Percentiles rank a stretch among this genome's conserved stretches.
These are phyloP conservation scores for Cecropterus lyciades DNA, from an alignment of 1,140 invertebrate species.

Conservation along the genomic window DNA sequence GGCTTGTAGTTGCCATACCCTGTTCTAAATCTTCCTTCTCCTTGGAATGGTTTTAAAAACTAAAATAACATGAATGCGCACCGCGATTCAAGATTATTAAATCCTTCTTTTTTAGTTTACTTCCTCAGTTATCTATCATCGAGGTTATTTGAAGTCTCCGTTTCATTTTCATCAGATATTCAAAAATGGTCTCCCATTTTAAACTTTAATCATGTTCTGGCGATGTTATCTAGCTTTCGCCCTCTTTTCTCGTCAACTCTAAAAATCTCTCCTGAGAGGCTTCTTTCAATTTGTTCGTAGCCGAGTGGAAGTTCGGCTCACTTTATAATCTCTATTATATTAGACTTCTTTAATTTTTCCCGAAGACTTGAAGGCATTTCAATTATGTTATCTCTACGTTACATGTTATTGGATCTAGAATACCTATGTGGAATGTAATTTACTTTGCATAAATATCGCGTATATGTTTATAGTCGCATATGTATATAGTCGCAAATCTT, in stretches of 20 bases:
- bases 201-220: conserved; percentile 59
- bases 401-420: neutral
- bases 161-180: conserved; percentile 3
- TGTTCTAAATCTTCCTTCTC: too few relatives aligned
- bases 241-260: conserved; percentile 49
- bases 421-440: neutral
- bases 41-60: too few relatives aligned
- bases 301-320: conserved; percentile 61
- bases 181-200: conserved; percentile 48
- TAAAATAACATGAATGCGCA: too few relatives aligned
- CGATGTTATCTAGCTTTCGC: conserved; percentile 58
- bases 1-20: too few relatives aligned
- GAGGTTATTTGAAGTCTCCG: neutral
- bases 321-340: conserved; percentile 71
- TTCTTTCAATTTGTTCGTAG: conserved; percentile 63
- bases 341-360: conserved; percentile 52
- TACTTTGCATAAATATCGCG: too few relatives aligned
- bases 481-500: too few relatives aligned
- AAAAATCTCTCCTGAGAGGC: conserved; percentile 68
- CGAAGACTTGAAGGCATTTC: conserved; percentile 60
- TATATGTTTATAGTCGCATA: too few relatives aligned
- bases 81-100: too few relatives aligned
- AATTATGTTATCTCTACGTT: conserved; percentile 47
- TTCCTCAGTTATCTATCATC: neutral
- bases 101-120: neutral